Evolutionary conservation across 2,113 vertebrate genomes (phyloP).

Genomic region (Scomber scombrus): DNA sequence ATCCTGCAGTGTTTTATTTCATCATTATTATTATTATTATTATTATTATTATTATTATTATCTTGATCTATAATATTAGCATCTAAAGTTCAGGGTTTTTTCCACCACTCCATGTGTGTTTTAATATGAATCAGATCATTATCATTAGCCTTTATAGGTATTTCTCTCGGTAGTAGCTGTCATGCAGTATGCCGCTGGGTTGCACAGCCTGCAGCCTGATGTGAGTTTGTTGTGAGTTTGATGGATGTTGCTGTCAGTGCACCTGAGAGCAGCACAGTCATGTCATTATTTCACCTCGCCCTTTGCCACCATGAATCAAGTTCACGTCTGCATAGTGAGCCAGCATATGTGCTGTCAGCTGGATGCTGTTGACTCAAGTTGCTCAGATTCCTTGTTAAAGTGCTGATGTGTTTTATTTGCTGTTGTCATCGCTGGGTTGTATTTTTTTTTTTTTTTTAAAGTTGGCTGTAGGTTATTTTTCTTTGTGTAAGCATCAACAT

Average conservation of each 20-base stretch:
- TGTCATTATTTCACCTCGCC: conserved; percentile 43
- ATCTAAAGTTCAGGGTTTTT: conserved; percentile 8
- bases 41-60: not conserved
- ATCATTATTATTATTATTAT: no score
- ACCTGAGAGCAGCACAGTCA: conserved; percentile 33
- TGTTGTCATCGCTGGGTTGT: not conserved
- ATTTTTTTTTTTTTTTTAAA: not conserved
- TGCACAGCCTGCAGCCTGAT: not conserved
- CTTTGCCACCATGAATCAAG: conserved; percentile 23
- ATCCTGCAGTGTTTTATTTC: conserved; percentile 4
- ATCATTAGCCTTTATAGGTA: not conserved
- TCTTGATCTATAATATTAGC: conserved; percentile 9
- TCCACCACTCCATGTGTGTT: not conserved
- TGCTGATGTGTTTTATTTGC: not conserved
- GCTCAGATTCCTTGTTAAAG: not conserved
- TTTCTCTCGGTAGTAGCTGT: not conserved
- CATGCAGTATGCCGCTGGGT: not conserved
- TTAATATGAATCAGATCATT: not conserved
- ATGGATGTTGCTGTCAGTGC: conserved; percentile 49
- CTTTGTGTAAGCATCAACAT: not conserved
- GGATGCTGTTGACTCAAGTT: conserved; percentile 19
- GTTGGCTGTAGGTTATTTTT: not conserved
- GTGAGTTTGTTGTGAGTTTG: conserved; percentile 41
- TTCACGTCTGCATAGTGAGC: conserved; percentile 13
- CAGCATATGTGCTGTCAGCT: conserved; percentile 15